phyloP scores from a whole-genome alignment of 1,140 invertebrate species.

The Drosophila bifasciata region DNA sequence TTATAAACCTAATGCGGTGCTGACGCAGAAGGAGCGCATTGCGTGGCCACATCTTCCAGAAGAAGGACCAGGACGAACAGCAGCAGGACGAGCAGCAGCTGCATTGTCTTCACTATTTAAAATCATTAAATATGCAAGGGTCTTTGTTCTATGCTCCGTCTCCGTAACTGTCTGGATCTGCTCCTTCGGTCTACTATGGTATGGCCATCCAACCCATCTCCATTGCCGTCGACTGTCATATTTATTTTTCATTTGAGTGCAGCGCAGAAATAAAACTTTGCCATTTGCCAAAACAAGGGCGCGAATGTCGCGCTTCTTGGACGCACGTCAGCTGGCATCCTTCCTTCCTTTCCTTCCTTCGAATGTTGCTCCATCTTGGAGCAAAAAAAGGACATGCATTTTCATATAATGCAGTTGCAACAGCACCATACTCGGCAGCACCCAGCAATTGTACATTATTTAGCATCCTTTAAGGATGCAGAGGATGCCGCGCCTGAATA shows the following conservation, averaged over 20 bases:
- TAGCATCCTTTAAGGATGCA: constrained; percentile 63
- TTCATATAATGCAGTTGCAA: constrained; percentile 70
- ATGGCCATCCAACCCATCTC: constrained; percentile 21
- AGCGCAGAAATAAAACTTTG: constrained; percentile 79
- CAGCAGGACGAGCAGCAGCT: constrained; percentile 41
- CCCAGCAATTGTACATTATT: constrained; percentile 74
- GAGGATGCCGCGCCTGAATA: constrained; percentile 72
- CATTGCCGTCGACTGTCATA: constrained; percentile 73
- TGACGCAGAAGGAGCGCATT: constrained; percentile 45
- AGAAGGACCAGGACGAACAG: neutral
- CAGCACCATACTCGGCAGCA: constrained; percentile 9
- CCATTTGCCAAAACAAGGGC: constrained; percentile 81
- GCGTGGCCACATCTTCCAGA: constrained; percentile 40
- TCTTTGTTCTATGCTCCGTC: constrained; percentile 61
- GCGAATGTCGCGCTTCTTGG: constrained; percentile 72
- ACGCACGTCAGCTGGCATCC: constrained; percentile 76
- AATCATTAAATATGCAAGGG: constrained; percentile 82
- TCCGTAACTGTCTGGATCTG: neutral
- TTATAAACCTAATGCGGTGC: constrained; percentile 80
- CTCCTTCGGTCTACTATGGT: too few species aligned
- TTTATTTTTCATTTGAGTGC: constrained; percentile 83
- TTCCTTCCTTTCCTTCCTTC: constrained; percentile 4
- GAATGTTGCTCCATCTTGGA: constrained; percentile 26
- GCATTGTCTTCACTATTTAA: constrained; percentile 79
- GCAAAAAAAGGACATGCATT: constrained; percentile 70